phyloP scores from a whole-genome alignment of 2,888 invertebrate species.

The Callosobruchus maculatus region DNA sequence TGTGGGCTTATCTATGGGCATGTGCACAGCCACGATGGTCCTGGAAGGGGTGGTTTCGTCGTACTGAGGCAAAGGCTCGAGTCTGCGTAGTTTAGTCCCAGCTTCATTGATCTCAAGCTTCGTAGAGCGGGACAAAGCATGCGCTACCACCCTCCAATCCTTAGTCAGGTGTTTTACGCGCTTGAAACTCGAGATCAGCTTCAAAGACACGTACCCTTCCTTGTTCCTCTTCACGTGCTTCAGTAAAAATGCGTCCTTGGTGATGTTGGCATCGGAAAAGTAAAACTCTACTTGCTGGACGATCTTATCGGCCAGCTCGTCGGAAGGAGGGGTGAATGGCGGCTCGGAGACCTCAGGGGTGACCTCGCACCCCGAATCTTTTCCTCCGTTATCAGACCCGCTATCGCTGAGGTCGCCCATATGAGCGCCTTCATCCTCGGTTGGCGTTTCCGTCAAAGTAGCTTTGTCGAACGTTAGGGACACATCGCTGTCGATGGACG shows the following conservation, averaged over 20 bases:
- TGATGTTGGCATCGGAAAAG: conserved; percentile 91
- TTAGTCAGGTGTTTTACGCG: conserved; percentile 90
- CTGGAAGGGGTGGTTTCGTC: conserved; percentile 92
- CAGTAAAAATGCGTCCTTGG: conserved; percentile 90
- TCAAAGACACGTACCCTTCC: conserved; percentile 92
- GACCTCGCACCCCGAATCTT: conserved; percentile 68
- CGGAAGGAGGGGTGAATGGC: conserved; percentile 66
- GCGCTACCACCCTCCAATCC: conserved; percentile 90
- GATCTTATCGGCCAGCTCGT: conserved; percentile 74
- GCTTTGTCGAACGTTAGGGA: conserved; percentile 54
- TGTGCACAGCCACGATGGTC: conserved; percentile 82
- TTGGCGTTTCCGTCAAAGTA: conserved; percentile 33
- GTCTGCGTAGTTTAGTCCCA: conserved; percentile 83
- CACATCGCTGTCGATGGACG: conserved; percentile 60
- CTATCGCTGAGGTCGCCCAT: conserved; percentile 64
- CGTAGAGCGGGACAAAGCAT: conserved; percentile 72
- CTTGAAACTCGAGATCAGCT: conserved; percentile 92
- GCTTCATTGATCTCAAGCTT: conserved; percentile 86
- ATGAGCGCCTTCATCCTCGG: conserved; percentile 59
- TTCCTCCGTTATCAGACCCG: conserved; percentile 60
- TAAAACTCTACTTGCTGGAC: conserved; percentile 90
- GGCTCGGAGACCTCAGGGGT: conserved; percentile 56
- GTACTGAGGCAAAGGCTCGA: conserved; percentile 81
- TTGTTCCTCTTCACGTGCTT: conserved; percentile 94
- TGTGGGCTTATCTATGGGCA: conserved; percentile 79